phyloP scores from a whole-genome alignment of 2,888 invertebrate species.

The Dicycla oo region DNA sequence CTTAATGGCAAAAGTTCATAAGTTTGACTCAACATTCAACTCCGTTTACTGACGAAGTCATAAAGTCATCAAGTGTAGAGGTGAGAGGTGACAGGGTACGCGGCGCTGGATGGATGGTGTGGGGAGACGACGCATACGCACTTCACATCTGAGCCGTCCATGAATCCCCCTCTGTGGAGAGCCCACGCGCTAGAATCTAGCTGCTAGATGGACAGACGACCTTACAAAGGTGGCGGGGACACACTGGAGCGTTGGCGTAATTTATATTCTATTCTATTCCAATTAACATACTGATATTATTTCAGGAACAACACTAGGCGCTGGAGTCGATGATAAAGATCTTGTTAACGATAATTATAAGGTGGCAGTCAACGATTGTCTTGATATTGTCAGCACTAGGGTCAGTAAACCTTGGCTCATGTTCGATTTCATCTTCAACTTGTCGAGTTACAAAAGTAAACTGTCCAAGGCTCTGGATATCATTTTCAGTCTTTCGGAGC shows the following conservation, averaged over 20 bases:
- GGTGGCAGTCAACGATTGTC: slow-evolving; percentile 42
- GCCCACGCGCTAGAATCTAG: too few relatives aligned
- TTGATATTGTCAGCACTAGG: slow-evolving; percentile 38
- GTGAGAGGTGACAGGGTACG: too few relatives aligned
- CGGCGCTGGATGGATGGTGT: background rate
- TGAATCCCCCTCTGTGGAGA: background rate
- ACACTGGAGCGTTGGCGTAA: background rate
- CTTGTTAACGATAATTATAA: slow-evolving; percentile 43
- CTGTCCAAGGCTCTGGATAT: slow-evolving; percentile 22
- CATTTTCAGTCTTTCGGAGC: slow-evolving; percentile 28
- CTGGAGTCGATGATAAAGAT: slow-evolving; percentile 19
- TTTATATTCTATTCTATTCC: background rate
- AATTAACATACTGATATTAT: background rate
- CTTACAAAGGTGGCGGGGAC: background rate
- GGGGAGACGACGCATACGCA: background rate
- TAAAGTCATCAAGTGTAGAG: background rate
- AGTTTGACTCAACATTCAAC: background rate
- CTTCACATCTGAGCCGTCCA: background rate
- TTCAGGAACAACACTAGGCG: slow-evolving; percentile 59
- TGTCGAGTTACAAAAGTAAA: slow-evolving; percentile 31
- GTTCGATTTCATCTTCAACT: slow-evolving; percentile 50
- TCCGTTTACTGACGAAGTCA: background rate
- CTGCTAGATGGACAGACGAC: background rate
- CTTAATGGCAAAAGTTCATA: background rate
- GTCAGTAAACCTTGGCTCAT: slow-evolving; percentile 45